Conservation (phyloP, 2,113 vertebrate genomes). For the Thunnus maccoyii region DNA sequence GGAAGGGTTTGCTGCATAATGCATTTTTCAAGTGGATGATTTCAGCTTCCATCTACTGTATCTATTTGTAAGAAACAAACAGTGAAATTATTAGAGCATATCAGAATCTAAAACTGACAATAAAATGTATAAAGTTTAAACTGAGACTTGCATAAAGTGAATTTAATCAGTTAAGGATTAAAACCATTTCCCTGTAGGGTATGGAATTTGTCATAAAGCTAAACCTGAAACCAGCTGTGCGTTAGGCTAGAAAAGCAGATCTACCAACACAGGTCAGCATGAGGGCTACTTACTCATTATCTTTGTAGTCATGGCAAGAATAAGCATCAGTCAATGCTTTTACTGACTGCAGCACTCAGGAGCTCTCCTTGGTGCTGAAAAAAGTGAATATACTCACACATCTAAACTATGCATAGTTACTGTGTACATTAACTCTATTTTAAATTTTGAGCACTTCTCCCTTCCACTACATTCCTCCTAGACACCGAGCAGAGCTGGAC, state of each 20-base stretch:
- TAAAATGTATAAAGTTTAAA: too few species aligned
- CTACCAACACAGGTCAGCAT: background rate
- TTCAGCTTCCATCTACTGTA: too few species aligned
- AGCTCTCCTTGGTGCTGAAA: background rate
- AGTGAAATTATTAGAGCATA: too few species aligned
- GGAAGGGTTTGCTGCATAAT: too few species aligned
- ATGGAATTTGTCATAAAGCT: background rate
- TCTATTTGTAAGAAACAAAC: too few species aligned
- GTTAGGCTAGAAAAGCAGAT: background rate
- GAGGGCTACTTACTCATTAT: background rate
- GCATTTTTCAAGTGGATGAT: too few species aligned
- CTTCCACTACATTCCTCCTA: background rate
- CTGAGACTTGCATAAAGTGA: too few species aligned
- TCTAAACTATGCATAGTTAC: too few species aligned
- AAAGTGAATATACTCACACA: too few species aligned
- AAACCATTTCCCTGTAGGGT: too few species aligned
- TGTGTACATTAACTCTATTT: background rate
- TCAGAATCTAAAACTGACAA: too few species aligned
- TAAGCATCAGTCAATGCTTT: too few species aligned
- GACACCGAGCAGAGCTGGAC: conserved; percentile 9
- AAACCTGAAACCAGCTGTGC: background rate
- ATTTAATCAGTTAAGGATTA: background rate
- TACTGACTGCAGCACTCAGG: background rate
- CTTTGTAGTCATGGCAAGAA: background rate
- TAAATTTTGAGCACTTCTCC: background rate